Base-by-base conservation (phyloP, 2,113 vertebrate genomes). In the Cebus imitator region DNA sequence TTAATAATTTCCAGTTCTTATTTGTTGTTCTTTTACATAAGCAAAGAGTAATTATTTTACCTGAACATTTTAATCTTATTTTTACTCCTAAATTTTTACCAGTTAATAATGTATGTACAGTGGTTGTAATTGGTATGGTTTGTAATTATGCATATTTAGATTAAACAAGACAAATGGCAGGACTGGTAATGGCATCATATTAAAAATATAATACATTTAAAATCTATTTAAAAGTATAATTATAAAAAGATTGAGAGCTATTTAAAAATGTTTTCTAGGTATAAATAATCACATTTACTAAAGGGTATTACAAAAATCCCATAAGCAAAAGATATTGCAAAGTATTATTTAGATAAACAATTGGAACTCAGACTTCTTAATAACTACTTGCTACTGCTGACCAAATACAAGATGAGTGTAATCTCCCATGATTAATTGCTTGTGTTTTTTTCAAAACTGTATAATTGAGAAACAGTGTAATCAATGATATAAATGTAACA, bases 341-440 rank as follows among this genome's bases (percentile, higher is more conserved):
- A 90, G 72, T 94, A 90, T 97, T 97, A 96, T 95, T 97, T 93
- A 82, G 72, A 96, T 61, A 96, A 96, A 97, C 94, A 98, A 97
- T 91, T 92, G 85, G 66, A 97, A 96, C 57, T 93, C 66, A 97
- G 87, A 88, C 84, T 97, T 97, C 95, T 97, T 96, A 97, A 96
- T 97, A 98, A 96, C 68, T 93, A 66, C 84, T 97, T 96, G 73
- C 95, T 95, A 97, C 81, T 96, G 81, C 90, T 95, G 88, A 90
- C 95, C 97, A 98, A 98, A 97, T 96, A 96, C 85, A 97, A 97
- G 97, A 97, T 98, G 96, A 97, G 88, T 96, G 90, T 96, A 97
- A 97, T 96, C 95, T 97, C 96, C 94, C 96, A 96, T 96, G 97
- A 97, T 97, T 96, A 97, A 97, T 94, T 97, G 94, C 85, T 97